Percentiles rank a stretch among this genome's conserved stretches.
These are phyloP conservation scores for Bufotes viridis DNA, from an alignment of 2,797 vertebrate species.

Conservation along the genomic window DNA sequence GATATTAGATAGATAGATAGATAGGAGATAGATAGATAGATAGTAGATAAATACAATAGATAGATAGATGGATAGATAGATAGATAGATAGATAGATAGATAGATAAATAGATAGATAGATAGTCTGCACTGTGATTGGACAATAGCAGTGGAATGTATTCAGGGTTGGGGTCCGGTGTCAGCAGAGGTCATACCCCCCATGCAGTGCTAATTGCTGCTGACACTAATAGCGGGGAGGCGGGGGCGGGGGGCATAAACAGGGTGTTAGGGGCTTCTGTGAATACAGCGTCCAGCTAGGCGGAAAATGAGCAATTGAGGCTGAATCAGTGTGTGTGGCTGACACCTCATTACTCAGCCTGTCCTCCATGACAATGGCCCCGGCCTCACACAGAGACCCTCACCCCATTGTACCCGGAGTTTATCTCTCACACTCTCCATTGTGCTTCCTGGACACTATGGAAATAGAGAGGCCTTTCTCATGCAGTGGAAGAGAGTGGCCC, in stretches of 20 bases:
- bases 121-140: constrained; percentile 1
- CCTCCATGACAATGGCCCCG: constrained; percentile 12
- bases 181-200: constrained; percentile 48
- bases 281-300: constrained; percentile 45
- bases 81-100: constrained; percentile 24
- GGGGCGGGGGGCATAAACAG: constrained; percentile 17
- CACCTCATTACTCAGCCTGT: constrained; percentile 48
- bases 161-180: constrained; percentile 36
- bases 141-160: constrained; percentile 29
- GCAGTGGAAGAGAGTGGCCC: not conserved
- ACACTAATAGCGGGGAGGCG: constrained; percentile 41
- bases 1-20: constrained; percentile 3
- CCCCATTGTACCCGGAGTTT: constrained; percentile 7
- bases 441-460: constrained; percentile 20
- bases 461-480: constrained; percentile 34
- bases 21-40: not conserved
- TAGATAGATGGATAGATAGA: constrained; percentile 30
- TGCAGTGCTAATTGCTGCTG: constrained; percentile 56
- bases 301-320: constrained; percentile 58
- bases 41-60: not conserved
- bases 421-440: constrained; percentile 32
- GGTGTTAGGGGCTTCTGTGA: constrained; percentile 30
- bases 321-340: constrained; percentile 47
- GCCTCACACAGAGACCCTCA: constrained; percentile 18
- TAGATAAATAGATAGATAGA: constrained; percentile 13